Conservation (phyloP, 53 echinoderm and acorn worm species). For the Paelopatides confundens region DNA sequence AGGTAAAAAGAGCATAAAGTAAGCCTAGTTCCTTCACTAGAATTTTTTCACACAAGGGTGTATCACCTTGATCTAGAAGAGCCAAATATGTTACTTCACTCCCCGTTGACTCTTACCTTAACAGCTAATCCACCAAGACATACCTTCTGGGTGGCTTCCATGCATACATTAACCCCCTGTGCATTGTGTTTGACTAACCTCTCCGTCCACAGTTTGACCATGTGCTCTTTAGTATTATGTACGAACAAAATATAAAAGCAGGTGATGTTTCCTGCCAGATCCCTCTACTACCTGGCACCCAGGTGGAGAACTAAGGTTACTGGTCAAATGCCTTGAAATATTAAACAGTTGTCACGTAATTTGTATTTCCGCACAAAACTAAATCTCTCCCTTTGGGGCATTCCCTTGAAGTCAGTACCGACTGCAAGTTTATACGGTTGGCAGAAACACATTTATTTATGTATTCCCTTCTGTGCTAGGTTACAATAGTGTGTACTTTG, state of each 20-base stretch:
- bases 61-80: too few species aligned
- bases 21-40: too few species aligned
- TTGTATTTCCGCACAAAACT: not conserved
- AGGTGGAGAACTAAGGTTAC: not conserved
- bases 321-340: not conserved
- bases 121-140: not conserved
- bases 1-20: too few species aligned
- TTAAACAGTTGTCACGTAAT: slow-evolving; percentile 29
- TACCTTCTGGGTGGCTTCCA: not conserved
- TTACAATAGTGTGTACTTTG: too few species aligned
- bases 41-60: too few species aligned
- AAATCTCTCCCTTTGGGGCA: not conserved
- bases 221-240: not conserved
- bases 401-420: not conserved
- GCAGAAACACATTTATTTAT: not conserved
- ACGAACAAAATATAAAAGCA: not conserved
- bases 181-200: not conserved
- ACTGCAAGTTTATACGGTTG: not conserved
- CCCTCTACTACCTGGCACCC: slow-evolving; percentile 1
- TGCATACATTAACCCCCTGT: not conserved
- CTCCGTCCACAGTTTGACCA: not conserved
- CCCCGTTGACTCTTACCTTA: not conserved
- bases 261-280: slow-evolving; percentile 7
- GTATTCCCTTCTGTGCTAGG: too few species aligned
- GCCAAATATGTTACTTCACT: too few species aligned